Conservation (phyloP, 2,888 invertebrate genomes). For the Octodonta nipae region DNA sequence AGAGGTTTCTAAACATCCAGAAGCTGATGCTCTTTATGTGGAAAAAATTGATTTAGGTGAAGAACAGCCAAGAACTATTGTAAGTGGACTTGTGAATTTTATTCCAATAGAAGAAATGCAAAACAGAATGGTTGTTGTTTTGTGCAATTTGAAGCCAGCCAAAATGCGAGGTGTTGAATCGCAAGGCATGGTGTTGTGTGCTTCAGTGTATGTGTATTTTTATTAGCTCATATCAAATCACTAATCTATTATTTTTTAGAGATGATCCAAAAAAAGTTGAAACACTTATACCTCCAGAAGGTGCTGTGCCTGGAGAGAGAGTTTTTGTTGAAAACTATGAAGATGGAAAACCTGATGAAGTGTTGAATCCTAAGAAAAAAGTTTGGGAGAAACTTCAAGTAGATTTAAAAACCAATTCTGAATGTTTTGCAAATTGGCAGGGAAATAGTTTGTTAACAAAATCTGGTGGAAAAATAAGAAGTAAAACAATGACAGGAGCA, state of each 20-base stretch:
- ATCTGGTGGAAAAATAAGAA: slow-evolving; percentile 59
- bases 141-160: slow-evolving; percentile 92
- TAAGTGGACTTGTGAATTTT: slow-evolving; percentile 85
- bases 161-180: slow-evolving; percentile 90
- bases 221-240: background rate
- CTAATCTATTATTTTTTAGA: slow-evolving; percentile 25
- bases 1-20: slow-evolving; percentile 74
- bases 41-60: slow-evolving; percentile 85
- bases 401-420: slow-evolving; percentile 58
- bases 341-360: slow-evolving; percentile 62
- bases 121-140: slow-evolving; percentile 75
- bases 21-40: slow-evolving; percentile 85
- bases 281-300: slow-evolving; percentile 65
- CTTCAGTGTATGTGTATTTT: slow-evolving; percentile 47
- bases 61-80: slow-evolving; percentile 51
- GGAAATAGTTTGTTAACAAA: slow-evolving; percentile 62
- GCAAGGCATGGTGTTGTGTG: slow-evolving; percentile 87
- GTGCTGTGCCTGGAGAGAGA: slow-evolving; percentile 67
- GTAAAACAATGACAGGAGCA: slow-evolving; percentile 63
- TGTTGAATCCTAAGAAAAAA: slow-evolving; percentile 90
- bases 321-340: slow-evolving; percentile 74
- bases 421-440: slow-evolving; percentile 73
- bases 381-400: slow-evolving; percentile 84
- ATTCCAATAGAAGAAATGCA: slow-evolving; percentile 83
- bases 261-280: slow-evolving; percentile 74